phyloP scores from a whole-genome alignment of 2,113 vertebrate genomes.

The Orientallactaga bullata region DNA sequence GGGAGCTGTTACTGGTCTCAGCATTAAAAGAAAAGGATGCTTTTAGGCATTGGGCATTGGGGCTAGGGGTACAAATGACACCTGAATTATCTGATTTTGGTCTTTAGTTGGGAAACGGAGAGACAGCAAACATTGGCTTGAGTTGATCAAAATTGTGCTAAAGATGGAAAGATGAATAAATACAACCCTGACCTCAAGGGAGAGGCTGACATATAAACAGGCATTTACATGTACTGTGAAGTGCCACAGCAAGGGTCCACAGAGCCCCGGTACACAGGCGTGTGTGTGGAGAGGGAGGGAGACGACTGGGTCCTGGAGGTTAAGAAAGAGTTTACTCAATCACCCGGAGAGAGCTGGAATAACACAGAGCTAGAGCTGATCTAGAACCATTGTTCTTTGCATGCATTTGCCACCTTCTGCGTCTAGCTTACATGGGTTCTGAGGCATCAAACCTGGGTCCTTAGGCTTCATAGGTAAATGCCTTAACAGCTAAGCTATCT shows the following conservation, averaged over 20 bases:
- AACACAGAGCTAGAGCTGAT: background rate
- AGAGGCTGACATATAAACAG: background rate
- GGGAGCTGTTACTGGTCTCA: background rate
- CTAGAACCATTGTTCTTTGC: background rate
- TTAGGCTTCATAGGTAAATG: too few species aligned
- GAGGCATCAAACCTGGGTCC: too few species aligned
- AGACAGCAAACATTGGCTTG: background rate
- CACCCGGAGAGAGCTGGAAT: background rate
- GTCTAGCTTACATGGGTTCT: too few species aligned
- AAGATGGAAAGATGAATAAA: conserved; percentile 37
- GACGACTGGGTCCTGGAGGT: background rate
- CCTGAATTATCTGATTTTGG: background rate
- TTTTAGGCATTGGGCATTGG: background rate
- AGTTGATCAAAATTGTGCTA: background rate
- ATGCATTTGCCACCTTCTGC: too few species aligned
- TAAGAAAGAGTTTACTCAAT: conserved; percentile 22
- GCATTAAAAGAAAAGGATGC: background rate
- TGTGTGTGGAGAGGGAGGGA: background rate
- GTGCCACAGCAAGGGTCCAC: background rate
- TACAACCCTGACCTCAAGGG: background rate
- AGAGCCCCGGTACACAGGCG: background rate
- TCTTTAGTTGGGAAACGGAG: background rate
- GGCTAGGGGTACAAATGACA: background rate
- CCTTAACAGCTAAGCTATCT: too few species aligned
- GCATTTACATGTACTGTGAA: background rate